These are phyloP conservation scores for Notechis scutatus DNA, from an alignment of 2,113 vertebrate species.

Conservation along the genomic window DNA sequence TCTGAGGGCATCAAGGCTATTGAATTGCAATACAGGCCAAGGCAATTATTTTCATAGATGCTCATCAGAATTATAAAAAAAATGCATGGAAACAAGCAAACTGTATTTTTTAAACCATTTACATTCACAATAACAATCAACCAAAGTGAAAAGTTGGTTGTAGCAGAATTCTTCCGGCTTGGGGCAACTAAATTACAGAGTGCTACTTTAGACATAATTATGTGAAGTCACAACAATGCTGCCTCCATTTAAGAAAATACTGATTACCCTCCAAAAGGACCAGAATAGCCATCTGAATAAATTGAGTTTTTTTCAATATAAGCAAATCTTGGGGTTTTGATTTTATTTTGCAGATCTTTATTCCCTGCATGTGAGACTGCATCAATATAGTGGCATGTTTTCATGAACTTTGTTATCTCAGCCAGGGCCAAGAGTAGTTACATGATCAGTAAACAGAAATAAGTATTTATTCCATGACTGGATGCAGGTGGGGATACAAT, in stretches of 20 bases:
- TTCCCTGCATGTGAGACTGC: not conserved
- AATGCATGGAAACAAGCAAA: not conserved
- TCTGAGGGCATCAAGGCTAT: not conserved
- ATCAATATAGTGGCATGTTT: not conserved
- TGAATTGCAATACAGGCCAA: not conserved
- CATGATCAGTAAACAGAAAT: not conserved
- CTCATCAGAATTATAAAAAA: not conserved
- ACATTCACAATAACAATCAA: not conserved
- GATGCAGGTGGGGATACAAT: not conserved
- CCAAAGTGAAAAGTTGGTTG: constrained; percentile 18
- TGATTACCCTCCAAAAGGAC: constrained; percentile 10
- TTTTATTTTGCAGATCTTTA: constrained; percentile 25
- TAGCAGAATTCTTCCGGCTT: fast-evolving
- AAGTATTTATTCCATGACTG: not conserved
- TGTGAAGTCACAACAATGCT: not conserved
- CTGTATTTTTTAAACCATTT: not conserved
- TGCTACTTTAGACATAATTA: not conserved
- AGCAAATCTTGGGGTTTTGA: not conserved
- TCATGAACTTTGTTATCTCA: not conserved
- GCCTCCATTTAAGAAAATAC: constrained; percentile 2
- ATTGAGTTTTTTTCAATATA: not conserved
- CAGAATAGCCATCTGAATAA: not conserved
- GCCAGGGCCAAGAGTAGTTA: not conserved
- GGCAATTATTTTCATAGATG: not conserved
- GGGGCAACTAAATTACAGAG: not conserved